Conservation (phyloP, 2,888 invertebrate species). For the Drosophila sordidapex region DNA sequence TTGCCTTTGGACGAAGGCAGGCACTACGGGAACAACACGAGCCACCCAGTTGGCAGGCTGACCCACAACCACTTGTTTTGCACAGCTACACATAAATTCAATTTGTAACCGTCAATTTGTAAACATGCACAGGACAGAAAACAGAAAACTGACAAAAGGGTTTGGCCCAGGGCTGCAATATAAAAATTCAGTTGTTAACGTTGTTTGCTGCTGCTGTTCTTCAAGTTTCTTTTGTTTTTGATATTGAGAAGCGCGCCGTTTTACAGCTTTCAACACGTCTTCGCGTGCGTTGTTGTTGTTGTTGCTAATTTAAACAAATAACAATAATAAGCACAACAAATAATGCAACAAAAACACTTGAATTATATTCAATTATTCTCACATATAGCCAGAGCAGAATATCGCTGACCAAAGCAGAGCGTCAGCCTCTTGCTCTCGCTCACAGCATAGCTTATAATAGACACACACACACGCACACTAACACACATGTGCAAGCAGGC, state of each 20-base stretch:
- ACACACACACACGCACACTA: conserved; percentile 37
- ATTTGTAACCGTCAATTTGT: conserved; percentile 73
- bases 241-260: conserved; percentile 56
- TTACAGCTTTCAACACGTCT: conserved; percentile 57
- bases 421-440: conserved; percentile 48
- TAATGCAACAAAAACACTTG: conserved; percentile 77
- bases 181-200: neutral
- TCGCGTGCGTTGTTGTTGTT: conserved; percentile 51
- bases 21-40: conserved; percentile 7
- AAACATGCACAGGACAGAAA: conserved; percentile 58
- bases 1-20: conserved; percentile 53
- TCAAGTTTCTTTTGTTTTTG: conserved; percentile 19
- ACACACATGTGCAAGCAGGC: conserved; percentile 40
- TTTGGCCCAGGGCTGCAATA: conserved; percentile 67
- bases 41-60: conserved; percentile 18
- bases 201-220: conserved; percentile 21
- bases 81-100: conserved; percentile 56
- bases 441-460: conserved; percentile 61
- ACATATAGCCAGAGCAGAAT: conserved; percentile 34
- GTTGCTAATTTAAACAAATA: conserved; percentile 76
- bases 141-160: conserved; percentile 60
- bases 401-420: conserved; percentile 42
- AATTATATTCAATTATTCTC: conserved; percentile 76
- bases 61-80: conserved; percentile 62
- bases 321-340: conserved; percentile 76